Evolutionary conservation across 2,888 invertebrate genomes (phyloP), one percentile per base, ranked within the genome.

Genomic region (Ceriagrion tenellum): DNA sequence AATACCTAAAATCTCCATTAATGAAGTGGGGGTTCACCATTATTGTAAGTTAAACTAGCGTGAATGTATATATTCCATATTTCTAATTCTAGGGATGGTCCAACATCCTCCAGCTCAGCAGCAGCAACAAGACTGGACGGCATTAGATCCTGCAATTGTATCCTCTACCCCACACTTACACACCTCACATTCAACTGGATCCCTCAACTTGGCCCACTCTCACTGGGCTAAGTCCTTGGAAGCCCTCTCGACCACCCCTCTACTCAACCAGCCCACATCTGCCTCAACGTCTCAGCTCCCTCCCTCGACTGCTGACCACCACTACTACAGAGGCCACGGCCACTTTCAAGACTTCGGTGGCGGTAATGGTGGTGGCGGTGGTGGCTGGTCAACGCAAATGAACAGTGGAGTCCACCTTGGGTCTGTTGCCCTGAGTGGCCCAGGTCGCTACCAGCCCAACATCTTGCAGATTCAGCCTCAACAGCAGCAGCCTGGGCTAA

Each of bases 81-180:
- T 59, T 81, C 35, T 81, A 35, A 81, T 81, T 81, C 13, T 30
- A 88, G 89, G 95, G 47, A 55, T 63, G 90, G 55, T 40, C 35
- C 95, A 90, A 90, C 95, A 95, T 90, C 95, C 23, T n/a, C 95
- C 55, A 69, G 88, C 95, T 59, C 88, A 95, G 59, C 69, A 90
- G 63, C 95, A 88, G 95, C 96, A 95, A 95, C 96, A 95, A 95
- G 99, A 99, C 97, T 99, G 99, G 99, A 98, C 99, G 96, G 98
- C 98, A 96, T 98, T 99, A 97, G 99, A 99, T 97, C 99, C 99
- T 95, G 99, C 99, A 96, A 99, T 99, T 96, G 98, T 99, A 97
- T 98, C 98, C 96, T 98, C 98, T 96, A 98, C 98, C 96, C 98
- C 98, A 96, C 97, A 97, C 96, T 97, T 95, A 96, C 96, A 95